Conservation (phyloP, 2,888 invertebrate species). For the Epinotia nisella region DNA sequence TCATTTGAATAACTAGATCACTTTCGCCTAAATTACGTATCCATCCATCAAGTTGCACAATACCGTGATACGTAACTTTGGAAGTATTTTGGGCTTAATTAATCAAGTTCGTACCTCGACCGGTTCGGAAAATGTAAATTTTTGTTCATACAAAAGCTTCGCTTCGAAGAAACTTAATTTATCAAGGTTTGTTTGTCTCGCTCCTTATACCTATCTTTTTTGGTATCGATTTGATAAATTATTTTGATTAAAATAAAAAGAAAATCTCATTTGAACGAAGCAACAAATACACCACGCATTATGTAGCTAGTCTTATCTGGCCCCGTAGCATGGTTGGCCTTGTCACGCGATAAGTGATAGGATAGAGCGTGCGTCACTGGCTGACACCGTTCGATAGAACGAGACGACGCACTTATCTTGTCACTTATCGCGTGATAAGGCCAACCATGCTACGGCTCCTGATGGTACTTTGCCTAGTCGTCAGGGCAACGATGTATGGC, state of each 20-base stretch:
- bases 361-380: no score
- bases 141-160: conserved; percentile 9
- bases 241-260: neutral
- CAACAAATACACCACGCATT: no score
- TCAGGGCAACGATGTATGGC: no score
- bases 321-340: no score
- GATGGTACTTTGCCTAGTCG: no score
- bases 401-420: no score
- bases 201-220: neutral
- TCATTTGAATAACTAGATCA: conserved; percentile 20
- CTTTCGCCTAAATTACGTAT: conserved; percentile 23
- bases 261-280: no score
- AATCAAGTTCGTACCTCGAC: conserved; percentile 26
- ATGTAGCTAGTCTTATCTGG: no score
- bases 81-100: conserved; percentile 28
- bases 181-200: conserved; percentile 7
- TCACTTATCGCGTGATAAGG: no score
- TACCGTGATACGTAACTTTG: conserved; percentile 22
- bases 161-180: conserved; percentile 3
- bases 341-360: no score
- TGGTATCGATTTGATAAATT: neutral
- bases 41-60: conserved; percentile 35
- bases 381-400: no score
- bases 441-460: no score
- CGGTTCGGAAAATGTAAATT: conserved; percentile 15